A percentile compares a stretch with the other conserved stretches of the same genome.
Evolutionary conservation across 53 echinoderm and acorn worm genomes (phyloP).

Genomic region (Henricia sp.): DNA sequence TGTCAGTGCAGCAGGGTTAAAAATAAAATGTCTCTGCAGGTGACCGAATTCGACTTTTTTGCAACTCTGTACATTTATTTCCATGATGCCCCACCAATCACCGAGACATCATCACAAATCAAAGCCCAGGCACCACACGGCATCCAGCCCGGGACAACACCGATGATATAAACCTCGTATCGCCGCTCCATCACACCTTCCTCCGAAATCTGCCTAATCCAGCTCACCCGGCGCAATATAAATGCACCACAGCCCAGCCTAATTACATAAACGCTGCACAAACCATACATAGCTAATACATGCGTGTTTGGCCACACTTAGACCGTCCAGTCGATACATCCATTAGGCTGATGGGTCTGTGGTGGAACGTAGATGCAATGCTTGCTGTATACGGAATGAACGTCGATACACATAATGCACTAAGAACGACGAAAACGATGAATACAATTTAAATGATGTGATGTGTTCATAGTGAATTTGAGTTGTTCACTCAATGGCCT

Average conservation of each 20-base stretch:
- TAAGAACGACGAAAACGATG: neutral
- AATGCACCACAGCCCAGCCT: neutral
- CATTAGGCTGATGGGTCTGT: constrained; percentile 40
- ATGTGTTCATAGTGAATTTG: too few species aligned
- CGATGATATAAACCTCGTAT: neutral
- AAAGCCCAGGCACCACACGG: neutral
- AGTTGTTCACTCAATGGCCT: too few species aligned
- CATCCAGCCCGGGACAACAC: neutral
- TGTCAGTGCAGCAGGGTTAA: too few species aligned
- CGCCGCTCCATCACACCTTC: neutral
- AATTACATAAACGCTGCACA: constrained; percentile 62
- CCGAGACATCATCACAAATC: neutral
- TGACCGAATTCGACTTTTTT: too few species aligned
- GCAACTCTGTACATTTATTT: neutral
- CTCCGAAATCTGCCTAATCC: neutral
- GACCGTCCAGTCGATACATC: constrained; percentile 22
- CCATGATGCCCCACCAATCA: neutral
- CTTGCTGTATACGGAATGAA: constrained; percentile 23
- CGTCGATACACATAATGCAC: too few species aligned
- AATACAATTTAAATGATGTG: neutral
- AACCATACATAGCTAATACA: constrained; percentile 60
- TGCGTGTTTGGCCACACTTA: constrained; percentile 50
- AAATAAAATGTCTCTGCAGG: too few species aligned
- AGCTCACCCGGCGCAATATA: neutral
- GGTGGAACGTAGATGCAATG: neutral